Evolutionary conservation across 2,888 invertebrate species (phyloP).

Genomic region (Rhagophthalmus giganteus): DNA sequence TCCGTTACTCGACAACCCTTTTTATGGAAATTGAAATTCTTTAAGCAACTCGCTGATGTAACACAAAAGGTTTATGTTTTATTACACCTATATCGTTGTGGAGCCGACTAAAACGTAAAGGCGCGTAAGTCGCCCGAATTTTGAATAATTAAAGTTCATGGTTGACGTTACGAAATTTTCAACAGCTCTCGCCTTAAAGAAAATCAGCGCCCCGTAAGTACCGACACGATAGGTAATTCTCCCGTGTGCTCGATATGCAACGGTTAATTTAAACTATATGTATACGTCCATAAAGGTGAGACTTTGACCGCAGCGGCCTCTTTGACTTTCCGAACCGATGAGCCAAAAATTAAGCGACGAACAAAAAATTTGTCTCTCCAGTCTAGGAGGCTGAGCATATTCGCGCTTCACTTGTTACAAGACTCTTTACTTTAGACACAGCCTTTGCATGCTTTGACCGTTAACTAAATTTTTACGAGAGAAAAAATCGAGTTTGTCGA

Average conservation of each 20-base stretch:
- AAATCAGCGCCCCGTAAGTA: slow-evolving; percentile 22
- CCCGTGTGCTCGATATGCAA: neutral
- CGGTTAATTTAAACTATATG: slow-evolving; percentile 7
- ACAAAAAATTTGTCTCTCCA: slow-evolving; percentile 37
- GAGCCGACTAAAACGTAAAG: neutral
- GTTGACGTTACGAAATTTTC: slow-evolving; percentile 5
- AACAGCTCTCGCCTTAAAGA: slow-evolving; percentile 5
- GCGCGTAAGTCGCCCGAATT: neutral
- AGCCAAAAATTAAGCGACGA: slow-evolving; percentile 47
- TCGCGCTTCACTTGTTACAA: slow-evolving; percentile 36
- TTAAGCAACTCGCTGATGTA: slow-evolving; percentile 8
- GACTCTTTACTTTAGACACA: slow-evolving; percentile 17
- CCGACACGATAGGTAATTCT: slow-evolving; percentile 19
- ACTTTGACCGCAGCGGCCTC: slow-evolving; percentile 40
- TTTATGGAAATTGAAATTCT: slow-evolving; percentile 29
- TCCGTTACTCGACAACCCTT: slow-evolving; percentile 22
- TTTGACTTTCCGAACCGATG: slow-evolving; percentile 55
- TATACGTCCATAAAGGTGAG: slow-evolving; percentile 23
- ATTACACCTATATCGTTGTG: slow-evolving; percentile 6
- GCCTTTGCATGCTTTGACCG: slow-evolving; percentile 12
- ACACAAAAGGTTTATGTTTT: slow-evolving; percentile 9
- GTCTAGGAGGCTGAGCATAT: slow-evolving; percentile 36
- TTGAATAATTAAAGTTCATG: neutral
- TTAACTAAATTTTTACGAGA: slow-evolving; percentile 11
- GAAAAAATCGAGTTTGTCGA: no score